Conservation (phyloP, 2,113 vertebrate genomes). For the Meles meles region DNA sequence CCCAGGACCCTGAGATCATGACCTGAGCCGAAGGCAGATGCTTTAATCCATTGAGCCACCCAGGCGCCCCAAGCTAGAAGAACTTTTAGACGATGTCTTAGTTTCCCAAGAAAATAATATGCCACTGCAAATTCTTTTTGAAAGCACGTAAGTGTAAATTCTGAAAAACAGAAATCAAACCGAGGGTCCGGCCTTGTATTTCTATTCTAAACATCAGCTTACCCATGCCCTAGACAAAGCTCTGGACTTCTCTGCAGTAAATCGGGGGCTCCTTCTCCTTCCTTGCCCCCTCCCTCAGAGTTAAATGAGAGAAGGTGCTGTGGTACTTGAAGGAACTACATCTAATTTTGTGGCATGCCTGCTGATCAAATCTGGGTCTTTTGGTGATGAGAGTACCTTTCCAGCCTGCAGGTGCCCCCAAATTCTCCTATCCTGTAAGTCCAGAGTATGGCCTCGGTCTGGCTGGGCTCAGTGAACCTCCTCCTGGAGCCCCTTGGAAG, state of each 20-base stretch:
- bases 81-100: not conserved
- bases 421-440: not conserved
- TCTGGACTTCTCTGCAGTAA: not conserved
- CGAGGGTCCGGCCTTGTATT: not conserved
- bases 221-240: not conserved
- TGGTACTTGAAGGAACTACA: not conserved
- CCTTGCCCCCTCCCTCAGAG: not conserved
- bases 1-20: no score
- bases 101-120: constrained; percentile 8
- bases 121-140: not conserved
- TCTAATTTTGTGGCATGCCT: not conserved
- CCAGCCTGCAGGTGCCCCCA: not conserved
- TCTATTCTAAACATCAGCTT: not conserved
- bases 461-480: no score
- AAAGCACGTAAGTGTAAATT: not conserved
- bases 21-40: no score
- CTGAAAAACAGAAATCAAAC: constrained; percentile 19
- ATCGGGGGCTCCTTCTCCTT: not conserved
- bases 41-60: no score
- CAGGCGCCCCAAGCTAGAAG: not conserved
- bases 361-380: fast-evolving
- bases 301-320: not conserved
- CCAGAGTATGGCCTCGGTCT: not conserved
- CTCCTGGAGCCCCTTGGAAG: not conserved
- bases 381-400: not conserved